These are phyloP conservation scores for Pionites leucogaster DNA, from an alignment of 2,113 vertebrate species.

Conservation along the genomic window DNA sequence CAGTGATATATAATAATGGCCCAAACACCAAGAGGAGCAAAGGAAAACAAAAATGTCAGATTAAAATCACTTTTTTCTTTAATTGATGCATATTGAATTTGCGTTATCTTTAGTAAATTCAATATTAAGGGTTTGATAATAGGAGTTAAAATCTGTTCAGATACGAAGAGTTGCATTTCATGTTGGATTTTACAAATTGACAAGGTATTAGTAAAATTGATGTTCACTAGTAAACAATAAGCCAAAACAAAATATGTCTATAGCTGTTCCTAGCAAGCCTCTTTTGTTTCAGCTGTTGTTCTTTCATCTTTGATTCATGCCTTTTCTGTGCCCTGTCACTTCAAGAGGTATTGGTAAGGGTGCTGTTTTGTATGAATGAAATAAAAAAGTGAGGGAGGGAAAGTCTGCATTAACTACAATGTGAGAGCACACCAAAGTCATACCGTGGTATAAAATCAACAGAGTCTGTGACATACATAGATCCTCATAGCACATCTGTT, in stretches of 20 bases:
- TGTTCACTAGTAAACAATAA: not conserved
- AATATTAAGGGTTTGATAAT: not conserved
- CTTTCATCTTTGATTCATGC: not conserved
- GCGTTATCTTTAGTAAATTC: not conserved
- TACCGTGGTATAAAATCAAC: not conserved
- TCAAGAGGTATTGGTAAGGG: not conserved
- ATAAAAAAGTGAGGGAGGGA: not conserved
- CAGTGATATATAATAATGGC: not conserved
- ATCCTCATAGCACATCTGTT: not conserved
- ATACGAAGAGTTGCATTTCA: accelerated
- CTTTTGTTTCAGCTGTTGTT: not conserved
- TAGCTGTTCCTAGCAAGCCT: not conserved
- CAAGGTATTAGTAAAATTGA: not conserved
- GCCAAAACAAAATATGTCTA: not conserved
- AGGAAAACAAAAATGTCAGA: not conserved
- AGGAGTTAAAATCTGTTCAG: not conserved
- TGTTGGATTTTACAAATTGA: not conserved
- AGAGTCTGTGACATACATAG: not conserved
- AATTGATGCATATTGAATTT: not conserved
- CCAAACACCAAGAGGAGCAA: not conserved
- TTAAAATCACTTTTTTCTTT: not conserved
- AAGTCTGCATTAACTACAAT: not conserved
- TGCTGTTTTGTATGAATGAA: not conserved
- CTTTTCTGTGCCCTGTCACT: not conserved
- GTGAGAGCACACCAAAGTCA: not conserved